Evolutionary conservation across 2,888 invertebrate species (phyloP).

Genomic region (Mimumesa dahlbomi): DNA sequence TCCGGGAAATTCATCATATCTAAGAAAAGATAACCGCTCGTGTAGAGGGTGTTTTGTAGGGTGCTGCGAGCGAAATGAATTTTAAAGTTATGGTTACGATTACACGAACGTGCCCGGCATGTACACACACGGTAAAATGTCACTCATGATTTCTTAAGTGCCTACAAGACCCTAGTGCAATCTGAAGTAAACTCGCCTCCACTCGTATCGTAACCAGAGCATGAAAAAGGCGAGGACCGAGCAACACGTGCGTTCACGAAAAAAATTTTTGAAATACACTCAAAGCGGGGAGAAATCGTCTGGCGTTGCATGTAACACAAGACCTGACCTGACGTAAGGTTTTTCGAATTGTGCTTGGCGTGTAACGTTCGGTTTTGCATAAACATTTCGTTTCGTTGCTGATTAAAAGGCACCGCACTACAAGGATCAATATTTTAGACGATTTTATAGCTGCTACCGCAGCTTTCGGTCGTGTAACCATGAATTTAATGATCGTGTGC

Average conservation of each 20-base stretch:
- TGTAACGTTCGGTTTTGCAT: constrained; percentile 7
- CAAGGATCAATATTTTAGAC: too few species aligned
- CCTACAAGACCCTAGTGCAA: constrained; percentile 41
- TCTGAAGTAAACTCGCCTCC: constrained; percentile 60
- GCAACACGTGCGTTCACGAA: constrained; percentile 52
- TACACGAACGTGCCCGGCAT: constrained; percentile 14
- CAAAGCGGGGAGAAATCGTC: constrained; percentile 26
- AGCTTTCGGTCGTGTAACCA: too few species aligned
- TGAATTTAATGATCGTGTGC: too few species aligned
- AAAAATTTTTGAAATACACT: constrained; percentile 27
- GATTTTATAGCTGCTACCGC: too few species aligned
- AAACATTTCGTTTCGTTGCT: constrained; percentile 12
- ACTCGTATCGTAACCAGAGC: constrained; percentile 69
- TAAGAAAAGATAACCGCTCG: too few species aligned
- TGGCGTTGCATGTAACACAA: constrained; percentile 15
- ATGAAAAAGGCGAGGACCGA: constrained; percentile 70
- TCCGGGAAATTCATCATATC: too few species aligned
- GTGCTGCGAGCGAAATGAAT: too few species aligned
- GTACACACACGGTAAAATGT: constrained; percentile 41
- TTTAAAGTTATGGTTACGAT: too few species aligned
- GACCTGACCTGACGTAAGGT: constrained; percentile 30
- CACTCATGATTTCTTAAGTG: constrained; percentile 44
- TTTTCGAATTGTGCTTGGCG: constrained; percentile 36
- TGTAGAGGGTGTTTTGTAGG: too few species aligned
- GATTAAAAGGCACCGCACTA: not conserved